Evolutionary conservation across 1,140 invertebrate genomes (phyloP), one percentile per base, ranked within the genome.

Genomic region (Drosophila athabasca): DNA sequence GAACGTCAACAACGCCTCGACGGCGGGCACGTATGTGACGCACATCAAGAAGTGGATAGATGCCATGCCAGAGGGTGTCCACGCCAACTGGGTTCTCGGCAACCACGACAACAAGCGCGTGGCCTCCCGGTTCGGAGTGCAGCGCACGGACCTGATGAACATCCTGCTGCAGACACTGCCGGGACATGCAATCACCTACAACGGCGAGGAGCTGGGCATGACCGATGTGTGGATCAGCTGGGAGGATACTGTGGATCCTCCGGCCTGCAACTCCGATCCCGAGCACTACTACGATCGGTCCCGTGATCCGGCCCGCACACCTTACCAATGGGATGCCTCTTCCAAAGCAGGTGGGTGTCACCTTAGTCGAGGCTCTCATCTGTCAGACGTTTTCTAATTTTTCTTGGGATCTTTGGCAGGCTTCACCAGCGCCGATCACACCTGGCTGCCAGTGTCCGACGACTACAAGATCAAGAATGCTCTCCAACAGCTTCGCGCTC

Each of bases 161-260:
- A 95, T 95, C 84, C 76, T 96, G 22, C 92, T 93, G 5, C 90
- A 94, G 61, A 90, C 95, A 0, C 79, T 96, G 44, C 94, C 95
- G 0, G 95, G 95, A 0, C 93, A 95, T 13, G 93, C 94, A 0
- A 92, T 96, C 13, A 93, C 94, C 39, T 96, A 96, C 89, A 94
- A 96, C 83, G 96, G 96, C 9, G 96, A 97, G 91, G 96, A 97
- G 90, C 93, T 97, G 17, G 96, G 95, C 0, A 97, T 97, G 95
- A 92, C 93, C 8, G 94, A 97, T 90, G 94, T 93, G 0, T 79
- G 62, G n/a, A 92, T 94, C 0, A 91, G 90, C 8, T 95, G 92
- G 92, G 90, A 93, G 50, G 92, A 94, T n/a, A 94, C 93, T 1
- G 90, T 91, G 1, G 90, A 91, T 57, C 90, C 90, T 0, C 59